A percentile compares a stretch with the other conserved stretches of the same genome.
phyloP scores from a whole-genome alignment of 1,140 invertebrate species.

The Drosophila saltans region DNA sequence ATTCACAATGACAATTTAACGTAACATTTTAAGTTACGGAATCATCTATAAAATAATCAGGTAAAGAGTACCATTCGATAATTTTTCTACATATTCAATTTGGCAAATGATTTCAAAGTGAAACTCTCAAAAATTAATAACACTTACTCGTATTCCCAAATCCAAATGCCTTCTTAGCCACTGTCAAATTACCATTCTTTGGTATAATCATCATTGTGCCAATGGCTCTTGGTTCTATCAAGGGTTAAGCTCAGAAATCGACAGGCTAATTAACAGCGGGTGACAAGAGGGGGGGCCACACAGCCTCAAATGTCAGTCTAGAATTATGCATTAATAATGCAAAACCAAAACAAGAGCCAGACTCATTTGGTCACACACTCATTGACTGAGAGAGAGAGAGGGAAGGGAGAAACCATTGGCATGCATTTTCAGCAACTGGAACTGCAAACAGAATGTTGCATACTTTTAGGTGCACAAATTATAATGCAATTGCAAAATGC shows the following conservation, averaged over 20 bases:
- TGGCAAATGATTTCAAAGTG: too few species aligned
- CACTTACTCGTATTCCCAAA: background rate
- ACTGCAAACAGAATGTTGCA: conserved; percentile 41
- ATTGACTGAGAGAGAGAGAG: background rate
- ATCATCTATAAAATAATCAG: too few species aligned
- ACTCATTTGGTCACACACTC: conserved; percentile 52
- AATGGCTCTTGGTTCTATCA: conserved; percentile 5
- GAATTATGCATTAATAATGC: conserved; percentile 77
- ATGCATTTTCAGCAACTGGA: conserved; percentile 39
- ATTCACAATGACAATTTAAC: too few species aligned
- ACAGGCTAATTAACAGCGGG: conserved; percentile 65
- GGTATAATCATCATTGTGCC: background rate
- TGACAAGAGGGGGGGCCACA: conserved; percentile 4
- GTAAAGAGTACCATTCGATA: too few species aligned
- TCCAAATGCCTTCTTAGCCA: background rate
- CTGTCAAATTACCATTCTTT: conserved; percentile 1
- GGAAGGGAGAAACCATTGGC: background rate
- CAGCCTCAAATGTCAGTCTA: conserved; percentile 33
- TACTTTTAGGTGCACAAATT: conserved; percentile 64
- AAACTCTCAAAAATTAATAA: background rate
- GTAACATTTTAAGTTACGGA: too few species aligned
- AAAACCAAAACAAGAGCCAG: conserved; percentile 46
- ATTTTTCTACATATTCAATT: too few species aligned
- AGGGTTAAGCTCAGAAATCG: conserved; percentile 45
- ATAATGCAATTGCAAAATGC: conserved; percentile 70